Evolutionary conservation across 2,888 invertebrate genomes (phyloP).

Genomic region (Tineola bisselliella): DNA sequence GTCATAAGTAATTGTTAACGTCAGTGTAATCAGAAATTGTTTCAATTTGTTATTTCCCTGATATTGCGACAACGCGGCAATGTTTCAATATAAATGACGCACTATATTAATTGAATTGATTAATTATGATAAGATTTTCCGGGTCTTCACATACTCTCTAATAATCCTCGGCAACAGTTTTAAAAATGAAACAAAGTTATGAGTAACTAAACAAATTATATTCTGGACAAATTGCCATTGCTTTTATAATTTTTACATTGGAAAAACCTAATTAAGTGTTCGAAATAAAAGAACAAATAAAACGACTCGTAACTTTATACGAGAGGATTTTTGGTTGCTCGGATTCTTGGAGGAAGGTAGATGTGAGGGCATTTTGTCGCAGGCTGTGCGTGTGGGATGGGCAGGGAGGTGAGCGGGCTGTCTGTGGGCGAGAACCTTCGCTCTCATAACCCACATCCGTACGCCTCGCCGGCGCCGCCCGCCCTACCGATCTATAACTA

Average conservation of each 20-base stretch:
- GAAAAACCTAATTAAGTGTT: background rate
- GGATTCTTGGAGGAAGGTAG: constrained; percentile 2
- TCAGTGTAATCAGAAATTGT: too few species aligned
- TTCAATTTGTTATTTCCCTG: too few species aligned
- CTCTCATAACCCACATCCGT: constrained; percentile 49
- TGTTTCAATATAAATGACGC: too few species aligned
- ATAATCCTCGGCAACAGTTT: too few species aligned
- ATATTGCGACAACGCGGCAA: too few species aligned
- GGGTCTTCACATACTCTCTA: too few species aligned
- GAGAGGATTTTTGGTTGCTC: background rate
- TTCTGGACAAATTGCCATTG: too few species aligned
- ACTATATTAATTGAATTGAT: too few species aligned
- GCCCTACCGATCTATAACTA: constrained; percentile 12
- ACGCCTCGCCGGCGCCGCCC: constrained; percentile 28
- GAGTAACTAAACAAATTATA: too few species aligned
- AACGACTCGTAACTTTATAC: background rate
- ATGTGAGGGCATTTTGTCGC: constrained; percentile 8
- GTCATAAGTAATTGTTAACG: too few species aligned
- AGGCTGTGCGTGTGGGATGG: constrained; percentile 23
- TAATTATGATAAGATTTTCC: too few species aligned
- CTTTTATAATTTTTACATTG: background rate
- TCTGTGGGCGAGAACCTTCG: constrained; percentile 35
- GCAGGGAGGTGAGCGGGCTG: constrained; percentile 31
- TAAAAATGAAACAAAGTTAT: too few species aligned
- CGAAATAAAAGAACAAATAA: background rate